Percentiles rank a stretch among this genome's conserved stretches.
Conservation (phyloP, 2,888 invertebrate genomes). For the Cactoblastis cactorum region DNA sequence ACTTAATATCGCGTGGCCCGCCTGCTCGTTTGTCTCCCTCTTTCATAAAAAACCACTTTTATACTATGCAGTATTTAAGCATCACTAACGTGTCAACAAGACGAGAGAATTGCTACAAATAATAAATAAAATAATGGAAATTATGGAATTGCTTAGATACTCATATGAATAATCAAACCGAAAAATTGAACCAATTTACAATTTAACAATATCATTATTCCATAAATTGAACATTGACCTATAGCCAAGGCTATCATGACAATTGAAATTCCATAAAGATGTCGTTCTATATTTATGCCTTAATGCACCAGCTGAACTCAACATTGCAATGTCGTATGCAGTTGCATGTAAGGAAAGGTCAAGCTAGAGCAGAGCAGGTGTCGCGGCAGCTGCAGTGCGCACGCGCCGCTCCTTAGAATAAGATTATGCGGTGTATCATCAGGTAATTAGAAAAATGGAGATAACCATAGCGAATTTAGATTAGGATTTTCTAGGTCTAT, state of each 20-base stretch:
- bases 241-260: neutral
- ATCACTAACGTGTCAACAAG: no score
- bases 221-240: neutral
- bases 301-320: slow-evolving; percentile 19
- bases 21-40: no score
- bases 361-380: slow-evolving; percentile 36
- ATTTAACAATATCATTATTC: no score
- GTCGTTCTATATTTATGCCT: slow-evolving; percentile 19
- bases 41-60: no score
- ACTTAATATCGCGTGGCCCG: no score
- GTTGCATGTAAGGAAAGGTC: slow-evolving; percentile 41
- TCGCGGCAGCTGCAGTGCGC: slow-evolving; percentile 18
- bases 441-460: neutral
- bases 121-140: neutral
- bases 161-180: neutral
- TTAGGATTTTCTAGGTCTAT: neutral
- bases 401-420: slow-evolving; percentile 28
- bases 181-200: no score
- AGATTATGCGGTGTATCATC: slow-evolving; percentile 3
- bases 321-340: slow-evolving; percentile 29
- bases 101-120: no score
- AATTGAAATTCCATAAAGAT: slow-evolving; percentile 9
- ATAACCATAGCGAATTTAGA: neutral
- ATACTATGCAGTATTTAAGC: no score
- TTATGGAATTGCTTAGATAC: neutral